These are phyloP conservation scores for Cynocephalus volans DNA, from an alignment of 2,113 vertebrate genomes.

Conservation along the genomic window DNA sequence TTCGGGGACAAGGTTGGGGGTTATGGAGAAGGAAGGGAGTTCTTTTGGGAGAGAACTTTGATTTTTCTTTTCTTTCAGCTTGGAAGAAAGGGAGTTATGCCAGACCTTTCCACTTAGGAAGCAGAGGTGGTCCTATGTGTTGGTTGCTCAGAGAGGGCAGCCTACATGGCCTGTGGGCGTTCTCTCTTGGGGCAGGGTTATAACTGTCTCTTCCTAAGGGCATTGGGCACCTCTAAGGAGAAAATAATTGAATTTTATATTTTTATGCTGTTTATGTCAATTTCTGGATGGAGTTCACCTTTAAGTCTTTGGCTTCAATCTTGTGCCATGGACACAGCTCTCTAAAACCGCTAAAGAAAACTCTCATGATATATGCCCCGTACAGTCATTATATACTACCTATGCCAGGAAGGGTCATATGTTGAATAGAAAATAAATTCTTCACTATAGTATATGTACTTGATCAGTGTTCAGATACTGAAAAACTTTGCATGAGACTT, in stretches of 20 bases:
- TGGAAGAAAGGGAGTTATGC: neutral
- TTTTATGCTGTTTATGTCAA: neutral
- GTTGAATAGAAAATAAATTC: conserved; percentile 3
- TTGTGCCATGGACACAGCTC: neutral
- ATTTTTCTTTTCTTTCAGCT: neutral
- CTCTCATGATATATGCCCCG: neutral
- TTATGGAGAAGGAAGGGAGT: neutral
- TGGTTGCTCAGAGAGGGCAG: neutral
- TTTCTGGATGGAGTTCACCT: neutral
- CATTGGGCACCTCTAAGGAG: neutral
- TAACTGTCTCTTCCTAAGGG: neutral
- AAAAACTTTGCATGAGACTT: neutral
- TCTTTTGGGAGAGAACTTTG: neutral
- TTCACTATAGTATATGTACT: neutral
- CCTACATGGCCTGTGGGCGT: neutral
- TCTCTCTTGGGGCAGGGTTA: neutral
- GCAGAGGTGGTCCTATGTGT: neutral
- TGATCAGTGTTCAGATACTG: neutral
- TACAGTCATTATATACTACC: neutral
- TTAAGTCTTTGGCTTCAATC: conserved; percentile 31
- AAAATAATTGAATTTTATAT: neutral
- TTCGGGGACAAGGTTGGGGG: neutral
- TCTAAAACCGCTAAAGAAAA: conserved; percentile 13
- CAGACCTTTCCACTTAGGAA: neutral
- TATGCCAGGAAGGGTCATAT: neutral